Evolutionary conservation across 2,113 vertebrate species (phyloP).

Genomic region (Prunella himalayana): DNA sequence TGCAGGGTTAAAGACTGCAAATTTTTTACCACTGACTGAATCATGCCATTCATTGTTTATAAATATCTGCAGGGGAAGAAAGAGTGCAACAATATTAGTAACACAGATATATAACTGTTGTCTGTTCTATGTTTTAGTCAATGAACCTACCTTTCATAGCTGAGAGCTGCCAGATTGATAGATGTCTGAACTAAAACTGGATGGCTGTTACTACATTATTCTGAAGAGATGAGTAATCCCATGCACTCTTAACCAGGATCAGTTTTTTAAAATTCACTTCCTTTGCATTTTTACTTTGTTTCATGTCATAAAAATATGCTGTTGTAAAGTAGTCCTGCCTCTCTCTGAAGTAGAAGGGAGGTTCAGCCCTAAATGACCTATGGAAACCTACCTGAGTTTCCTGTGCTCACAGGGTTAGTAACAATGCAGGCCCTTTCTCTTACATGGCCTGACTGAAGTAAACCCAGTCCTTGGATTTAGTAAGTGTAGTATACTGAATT

Average conservation of each 20-base stretch:
- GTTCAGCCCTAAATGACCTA: background rate
- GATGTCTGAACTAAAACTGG: background rate
- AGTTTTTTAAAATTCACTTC: background rate
- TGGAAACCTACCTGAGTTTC: background rate
- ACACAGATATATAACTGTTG: background rate
- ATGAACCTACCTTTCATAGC: background rate
- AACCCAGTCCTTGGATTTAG: background rate
- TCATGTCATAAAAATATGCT: background rate
- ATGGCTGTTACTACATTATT: background rate
- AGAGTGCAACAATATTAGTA: background rate
- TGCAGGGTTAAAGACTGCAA: conserved; percentile 81
- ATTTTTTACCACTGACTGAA: conserved; percentile 81
- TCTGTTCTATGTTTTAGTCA: background rate
- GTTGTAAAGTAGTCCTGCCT: accelerated
- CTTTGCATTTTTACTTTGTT: background rate
- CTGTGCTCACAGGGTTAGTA: accelerated
- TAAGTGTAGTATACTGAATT: background rate
- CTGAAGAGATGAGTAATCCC: background rate
- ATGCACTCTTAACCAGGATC: background rate
- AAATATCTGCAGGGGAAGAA: conserved; percentile 77
- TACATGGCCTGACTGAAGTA: background rate
- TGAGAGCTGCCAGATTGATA: background rate
- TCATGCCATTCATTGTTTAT: conserved; percentile 88
- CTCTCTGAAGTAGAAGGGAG: background rate
- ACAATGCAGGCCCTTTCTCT: accelerated